These are phyloP conservation scores for Dilophus febrilis DNA, from an alignment of 2,888 invertebrate species.

Conservation along the genomic window DNA sequence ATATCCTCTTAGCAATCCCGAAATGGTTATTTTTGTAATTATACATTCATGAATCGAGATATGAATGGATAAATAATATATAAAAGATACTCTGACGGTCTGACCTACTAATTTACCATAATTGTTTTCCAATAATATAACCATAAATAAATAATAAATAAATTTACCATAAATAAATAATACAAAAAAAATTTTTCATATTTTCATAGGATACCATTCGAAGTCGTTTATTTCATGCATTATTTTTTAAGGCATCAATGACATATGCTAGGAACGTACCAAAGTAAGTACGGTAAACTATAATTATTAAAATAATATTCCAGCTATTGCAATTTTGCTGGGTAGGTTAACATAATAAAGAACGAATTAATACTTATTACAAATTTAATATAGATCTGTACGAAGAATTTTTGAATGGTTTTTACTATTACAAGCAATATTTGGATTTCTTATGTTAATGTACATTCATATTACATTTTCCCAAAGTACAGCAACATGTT, in stretches of 20 bases:
- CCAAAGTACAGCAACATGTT: constrained; percentile 80
- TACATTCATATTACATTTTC: constrained; percentile 94
- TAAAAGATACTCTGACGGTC: no score
- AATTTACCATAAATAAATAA: no score
- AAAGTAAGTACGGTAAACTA: constrained; percentile 56
- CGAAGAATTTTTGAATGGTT: constrained; percentile 23
- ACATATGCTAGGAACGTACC: constrained; percentile 86
- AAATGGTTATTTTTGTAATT: no score
- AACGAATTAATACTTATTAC: constrained; percentile 3
- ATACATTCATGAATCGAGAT: no score
- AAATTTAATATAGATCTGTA: constrained; percentile 21
- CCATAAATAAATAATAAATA: no score
- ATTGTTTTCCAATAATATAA: no score
- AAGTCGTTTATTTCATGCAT: constrained; percentile 83
- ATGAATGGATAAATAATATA: no score
- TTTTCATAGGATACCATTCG: constrained; percentile 30
- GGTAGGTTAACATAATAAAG: constrained; percentile 7
- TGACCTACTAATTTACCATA: no score
- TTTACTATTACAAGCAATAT: constrained; percentile 44
- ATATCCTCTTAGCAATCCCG: no score
- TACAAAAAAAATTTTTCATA: no score
- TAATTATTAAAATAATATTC: constrained; percentile 34
- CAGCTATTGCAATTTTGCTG: constrained; percentile 4
- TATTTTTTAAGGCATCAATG: constrained; percentile 83
- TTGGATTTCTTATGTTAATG: constrained; percentile 76